Evolutionary conservation across 2,888 invertebrate genomes (phyloP), one percentile per base, ranked within the genome.

Genomic region (Calephelis perditalis): DNA sequence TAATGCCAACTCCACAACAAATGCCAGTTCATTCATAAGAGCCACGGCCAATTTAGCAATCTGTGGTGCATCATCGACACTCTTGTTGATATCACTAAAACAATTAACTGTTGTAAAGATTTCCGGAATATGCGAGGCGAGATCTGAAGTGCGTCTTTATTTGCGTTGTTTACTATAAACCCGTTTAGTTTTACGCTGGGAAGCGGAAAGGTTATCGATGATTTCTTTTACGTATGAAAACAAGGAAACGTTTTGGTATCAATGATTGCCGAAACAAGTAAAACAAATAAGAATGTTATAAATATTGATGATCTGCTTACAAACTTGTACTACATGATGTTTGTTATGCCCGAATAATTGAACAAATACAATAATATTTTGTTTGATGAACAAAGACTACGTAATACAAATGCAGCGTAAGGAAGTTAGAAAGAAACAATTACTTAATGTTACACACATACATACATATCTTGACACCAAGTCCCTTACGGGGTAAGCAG

Each of bases 11-110:
- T 79, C 73, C 74, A 79, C 82, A 81, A 81, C 81, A 82, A 83
- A 82, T 74, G 74, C 73, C 77, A 75, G 76, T 81, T 78, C 87
- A 88, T 88, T 89, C 89, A 88, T 81, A 75, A 80, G 72, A 77
- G 70, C 76, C 72, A 74, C 70, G 71, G 75, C 73, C 77, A 73
- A 74, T 74, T 77, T 73, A 70, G 69, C 73, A 73, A 74, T 75
- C 74, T 72, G 72, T 70, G 74, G 74, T 71, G 74, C 75, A 78
- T 76, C 77, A 68, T 70, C 68, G 73, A 69, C 67, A 73, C 70
- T 73, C 72, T 71, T 68, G 69, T 71, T 71, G 65, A 67, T 67
- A 67, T 68, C 64, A 64, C 60, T 61, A 65, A 65, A 64, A 63
- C 68, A 67, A 71, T 70, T 70, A 68, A 65, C 63, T 65, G 68